Evolutionary conservation across 2,113 vertebrate species (phyloP), one percentile per base, ranked within the genome.

Genomic region (Oreochromis spilurus): DNA sequence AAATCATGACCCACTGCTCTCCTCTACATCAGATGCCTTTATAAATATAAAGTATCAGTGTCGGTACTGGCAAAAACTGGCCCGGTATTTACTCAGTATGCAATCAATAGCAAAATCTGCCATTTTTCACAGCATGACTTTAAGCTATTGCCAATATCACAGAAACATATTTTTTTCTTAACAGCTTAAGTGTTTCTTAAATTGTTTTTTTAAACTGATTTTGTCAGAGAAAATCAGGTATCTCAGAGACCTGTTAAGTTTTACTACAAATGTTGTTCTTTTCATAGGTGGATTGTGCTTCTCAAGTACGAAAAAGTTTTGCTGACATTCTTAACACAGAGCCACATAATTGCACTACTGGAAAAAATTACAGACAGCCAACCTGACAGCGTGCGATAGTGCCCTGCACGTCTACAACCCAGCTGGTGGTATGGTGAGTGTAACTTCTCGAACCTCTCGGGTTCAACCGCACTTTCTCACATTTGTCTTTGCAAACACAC

Each of bases 391-490:
- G 13, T 82, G 77, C 8, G 38, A 13, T 31, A 82, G 9, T 16
- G 38, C 55, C 36, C 67, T 45, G 38, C 24, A 81, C 24, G 26
- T 88, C 40, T 50, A 17, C 87, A 52, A 16, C 80, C 38, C 58
- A 24, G 17, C 34, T 3, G 10, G 26, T 31, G 84, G 34, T 84
- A 88, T 92, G 91, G 17, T 87, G 79, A 90, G 65, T 87, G 82
- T 88, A 79, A 87, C 54, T 57, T 82, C 34, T 75, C 40, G 81
- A 84, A 83, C 65, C 72, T 86, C 79, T 85, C 31, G 84, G 85
- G 75, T 79, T 79, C 21, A 48, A 72, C 79, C 48, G 38, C 21
- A 83, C 77, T 80, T 86, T 89, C 89, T 93, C 85, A 87, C 58
- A 29, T 85, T 90, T 70, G 60, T 54, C 54, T n/a, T 52, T 77